Conservation (phyloP, 2,888 invertebrate genomes). For the Rotaria sp. region DNA sequence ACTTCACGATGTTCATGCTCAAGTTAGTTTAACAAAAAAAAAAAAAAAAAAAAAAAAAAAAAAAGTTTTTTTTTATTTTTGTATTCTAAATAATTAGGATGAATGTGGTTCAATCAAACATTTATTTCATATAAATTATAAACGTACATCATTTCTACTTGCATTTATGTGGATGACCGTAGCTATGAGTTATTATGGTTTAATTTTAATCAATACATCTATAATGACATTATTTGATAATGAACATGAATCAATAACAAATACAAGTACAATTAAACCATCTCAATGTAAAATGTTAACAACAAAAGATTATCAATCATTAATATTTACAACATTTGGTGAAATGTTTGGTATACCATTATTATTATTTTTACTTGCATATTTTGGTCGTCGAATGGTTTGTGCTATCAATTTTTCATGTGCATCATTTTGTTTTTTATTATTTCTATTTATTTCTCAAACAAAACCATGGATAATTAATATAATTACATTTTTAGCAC, state of each 20-base stretch:
- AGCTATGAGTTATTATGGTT: slow-evolving; percentile 87
- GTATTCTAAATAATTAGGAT: neutral
- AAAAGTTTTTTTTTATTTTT: neutral
- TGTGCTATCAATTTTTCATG: neutral
- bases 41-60: neutral
- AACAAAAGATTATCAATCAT: neutral
- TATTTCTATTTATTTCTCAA: neutral
- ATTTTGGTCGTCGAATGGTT: neutral
- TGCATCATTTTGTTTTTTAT: neutral
- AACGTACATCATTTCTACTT: slow-evolving; percentile 70
- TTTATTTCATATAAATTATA: neutral
- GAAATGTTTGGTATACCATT: slow-evolving; percentile 3
- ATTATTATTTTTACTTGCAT: neutral
- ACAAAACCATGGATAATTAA: neutral
- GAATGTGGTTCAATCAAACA: slow-evolving; percentile 1
- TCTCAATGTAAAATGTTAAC: neutral
- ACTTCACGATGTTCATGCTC: slow-evolving; percentile 46
- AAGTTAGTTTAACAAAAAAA: neutral
- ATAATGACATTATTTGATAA: neutral
- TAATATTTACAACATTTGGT: slow-evolving; percentile 19
- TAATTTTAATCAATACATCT: slow-evolving; percentile 62
- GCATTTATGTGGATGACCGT: slow-evolving; percentile 92
- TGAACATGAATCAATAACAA: neutral
- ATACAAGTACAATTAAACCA: neutral
- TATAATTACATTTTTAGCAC: slow-evolving; percentile 57